Evolutionary conservation across 2,113 vertebrate genomes (phyloP), one percentile per base, ranked within the genome.

Genomic region (Pteruthius melanotis): DNA sequence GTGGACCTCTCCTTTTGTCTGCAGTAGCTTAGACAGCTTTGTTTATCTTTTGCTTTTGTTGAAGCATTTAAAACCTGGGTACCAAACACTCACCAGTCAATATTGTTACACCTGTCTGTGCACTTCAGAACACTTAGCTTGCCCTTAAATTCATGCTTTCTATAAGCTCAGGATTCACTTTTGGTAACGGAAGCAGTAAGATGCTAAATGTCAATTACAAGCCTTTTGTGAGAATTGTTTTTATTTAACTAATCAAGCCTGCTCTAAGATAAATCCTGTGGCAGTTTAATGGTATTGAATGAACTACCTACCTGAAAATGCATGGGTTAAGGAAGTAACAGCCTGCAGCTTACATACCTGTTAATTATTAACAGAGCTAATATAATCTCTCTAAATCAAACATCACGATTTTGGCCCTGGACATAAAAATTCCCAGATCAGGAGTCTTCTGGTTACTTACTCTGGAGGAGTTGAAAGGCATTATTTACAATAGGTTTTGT

Each of bases 281-380:
- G 70, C 63, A 64, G 28, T 82, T 87, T 45, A 61, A 53, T 61
- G 63, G 18, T 31, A 53, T 2, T 70, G 42, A 87, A 59, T 89
- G 63, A 86, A n/a, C 59, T 54, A 84, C 65, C 70, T 44, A 50
- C 70, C 56, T 79, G 47, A 70, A 91, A 92, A 74, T 23, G 21
- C 42, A 53, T 5, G 63, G 50, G 39, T 91, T 91, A 90, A 74
- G 52, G 47, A 87, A 65, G 45, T 28, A n/a, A 42, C 75, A 86
- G 26, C 63, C 66, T 88, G 59, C 33, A 75, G 61, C 87, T 90
- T 49, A 83, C 68, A 59, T 21, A 80, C 27, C 42, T 89, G 84
- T 81, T 83, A 90, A 90, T 91, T 54, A 96, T 82, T 94, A 95
- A 93, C 80, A 75, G 11, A 89, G 53, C 52, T 89, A 92, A 82